A percentile compares a stretch with the other conserved stretches of the same genome.
Conservation (phyloP, 2,797 vertebrate genomes). For the Chanos chanos region DNA sequence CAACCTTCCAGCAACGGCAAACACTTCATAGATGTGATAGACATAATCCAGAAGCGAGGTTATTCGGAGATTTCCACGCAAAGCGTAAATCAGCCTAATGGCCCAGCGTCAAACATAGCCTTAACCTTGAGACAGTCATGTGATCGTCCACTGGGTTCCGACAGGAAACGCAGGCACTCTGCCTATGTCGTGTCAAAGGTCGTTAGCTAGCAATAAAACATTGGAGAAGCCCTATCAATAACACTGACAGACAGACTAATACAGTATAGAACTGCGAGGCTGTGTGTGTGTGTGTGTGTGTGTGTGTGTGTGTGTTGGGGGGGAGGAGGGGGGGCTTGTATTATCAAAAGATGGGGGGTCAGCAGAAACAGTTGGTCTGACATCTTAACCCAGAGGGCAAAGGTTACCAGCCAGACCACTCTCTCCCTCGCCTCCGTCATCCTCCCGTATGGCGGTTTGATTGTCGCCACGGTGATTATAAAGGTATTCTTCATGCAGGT, state of each 20-base stretch:
- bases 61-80: not conserved
- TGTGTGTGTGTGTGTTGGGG: not conserved
- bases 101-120: conserved; percentile 45
- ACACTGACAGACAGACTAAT: conserved; percentile 70
- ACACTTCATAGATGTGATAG: no score
- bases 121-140: conserved; percentile 61
- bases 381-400: conserved; percentile 69
- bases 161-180: conserved; percentile 46
- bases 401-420: conserved; percentile 71
- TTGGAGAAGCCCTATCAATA: conserved; percentile 72
- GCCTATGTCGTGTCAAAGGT: conserved; percentile 71
- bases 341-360: no score
- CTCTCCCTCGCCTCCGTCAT: conserved; percentile 50
- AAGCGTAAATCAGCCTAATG: conserved; percentile 25
- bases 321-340: conserved; percentile 46
- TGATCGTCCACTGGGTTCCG: conserved; percentile 43
- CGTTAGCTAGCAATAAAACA: conserved; percentile 75
- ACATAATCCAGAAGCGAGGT: no score
- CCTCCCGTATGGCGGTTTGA: conserved; percentile 73
- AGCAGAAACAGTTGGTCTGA: conserved; percentile 53
- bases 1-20: no score
- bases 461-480: conserved; percentile 72
- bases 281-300: no score
- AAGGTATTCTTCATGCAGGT: conserved; percentile 78
- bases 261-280: conserved; percentile 68